A percentile compares a stretch with the other conserved stretches of the same genome.
phyloP scores from a whole-genome alignment of 2,113 vertebrate genomes.

The Tonatia bakeri region DNA sequence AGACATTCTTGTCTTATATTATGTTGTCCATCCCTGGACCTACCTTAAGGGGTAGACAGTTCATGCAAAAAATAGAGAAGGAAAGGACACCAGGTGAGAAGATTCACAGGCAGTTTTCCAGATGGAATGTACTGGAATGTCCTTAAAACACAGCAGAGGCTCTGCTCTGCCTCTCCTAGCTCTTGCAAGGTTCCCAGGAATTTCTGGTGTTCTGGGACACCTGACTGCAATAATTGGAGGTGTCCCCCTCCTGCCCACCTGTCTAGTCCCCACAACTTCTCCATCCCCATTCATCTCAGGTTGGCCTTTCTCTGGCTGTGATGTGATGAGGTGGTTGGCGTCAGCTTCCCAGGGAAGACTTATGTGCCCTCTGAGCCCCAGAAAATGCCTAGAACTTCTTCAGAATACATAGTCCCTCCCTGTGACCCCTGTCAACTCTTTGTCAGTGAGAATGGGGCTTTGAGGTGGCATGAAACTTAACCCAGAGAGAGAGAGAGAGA shows the following conservation, averaged over 20 bases:
- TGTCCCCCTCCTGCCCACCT: slow-evolving; percentile 19
- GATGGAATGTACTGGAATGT: background rate
- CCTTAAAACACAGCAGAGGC: background rate
- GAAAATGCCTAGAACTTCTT: background rate
- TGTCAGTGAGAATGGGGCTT: background rate
- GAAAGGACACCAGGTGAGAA: too few species aligned
- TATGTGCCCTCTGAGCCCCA: fast-evolving
- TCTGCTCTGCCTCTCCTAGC: slow-evolving; percentile 39
- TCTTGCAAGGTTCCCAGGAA: slow-evolving; percentile 35
- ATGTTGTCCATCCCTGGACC: slow-evolving; percentile 21
- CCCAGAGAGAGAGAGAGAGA: background rate
- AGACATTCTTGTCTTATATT: background rate
- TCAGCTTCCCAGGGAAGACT: background rate
- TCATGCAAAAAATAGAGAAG: slow-evolving; percentile 24
- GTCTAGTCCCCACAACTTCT: background rate
- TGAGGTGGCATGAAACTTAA: background rate
- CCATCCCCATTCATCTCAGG: background rate
- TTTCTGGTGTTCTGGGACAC: slow-evolving; percentile 41
- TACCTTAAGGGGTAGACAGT: background rate
- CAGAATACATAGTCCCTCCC: background rate
- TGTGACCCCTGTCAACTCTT: background rate
- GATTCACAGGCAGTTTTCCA: background rate
- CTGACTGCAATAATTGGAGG: slow-evolving; percentile 77
- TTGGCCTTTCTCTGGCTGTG: slow-evolving; percentile 7
- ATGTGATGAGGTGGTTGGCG: background rate